Base-by-base conservation (phyloP, 2,113 vertebrate species). In the Sardina pilchardus region DNA sequence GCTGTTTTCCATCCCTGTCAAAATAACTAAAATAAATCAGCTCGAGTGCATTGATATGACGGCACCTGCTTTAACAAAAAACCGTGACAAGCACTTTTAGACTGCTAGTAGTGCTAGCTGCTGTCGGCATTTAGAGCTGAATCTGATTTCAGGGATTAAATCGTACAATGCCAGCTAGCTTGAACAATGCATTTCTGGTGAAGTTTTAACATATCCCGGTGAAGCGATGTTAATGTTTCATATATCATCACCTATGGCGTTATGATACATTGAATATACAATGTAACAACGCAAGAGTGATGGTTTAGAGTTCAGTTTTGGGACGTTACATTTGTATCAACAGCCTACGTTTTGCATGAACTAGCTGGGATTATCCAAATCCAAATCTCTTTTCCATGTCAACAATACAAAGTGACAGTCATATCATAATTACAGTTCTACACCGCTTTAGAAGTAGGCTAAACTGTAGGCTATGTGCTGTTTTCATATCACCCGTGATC, bases 141-240 rank as follows among this genome's bases (percentile, higher is more conserved):
- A 34, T 78, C 71, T 78, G 71, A 78, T 34, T 78, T 78, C 71
- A 78, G 71, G 71, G 71, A 78, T 78, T 78, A 78, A 78, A 78
- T 78, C 71, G 30, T 34, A 78, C 26, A 78, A 78, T 78, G 71
- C 71, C 71, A 78, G 71, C 71, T 36, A 78, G 71, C 30, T 16
- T 39, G 71, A 78, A 78, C 71, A 78, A 78, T 78, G 34, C 71
- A 34, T 78, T 78, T 39, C 14, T 78, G 71, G 30, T 39, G 14
- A 17, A 36, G 34, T 78, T 78, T 16, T 16, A 34, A 36, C 9
- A 3, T 78, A 36, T 78, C 30, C 71, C 39, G 34, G 1, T 36
- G 71, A 78, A 78, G 26, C 4, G 1, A 34, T 34, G 17, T 6
- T 78, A 16, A 14, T 78, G 30, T 78, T 78, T 36, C 30, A 34